Base-by-base conservation (phyloP, 2,888 invertebrate species). In the Leptarthrus brevirostris region DNA sequence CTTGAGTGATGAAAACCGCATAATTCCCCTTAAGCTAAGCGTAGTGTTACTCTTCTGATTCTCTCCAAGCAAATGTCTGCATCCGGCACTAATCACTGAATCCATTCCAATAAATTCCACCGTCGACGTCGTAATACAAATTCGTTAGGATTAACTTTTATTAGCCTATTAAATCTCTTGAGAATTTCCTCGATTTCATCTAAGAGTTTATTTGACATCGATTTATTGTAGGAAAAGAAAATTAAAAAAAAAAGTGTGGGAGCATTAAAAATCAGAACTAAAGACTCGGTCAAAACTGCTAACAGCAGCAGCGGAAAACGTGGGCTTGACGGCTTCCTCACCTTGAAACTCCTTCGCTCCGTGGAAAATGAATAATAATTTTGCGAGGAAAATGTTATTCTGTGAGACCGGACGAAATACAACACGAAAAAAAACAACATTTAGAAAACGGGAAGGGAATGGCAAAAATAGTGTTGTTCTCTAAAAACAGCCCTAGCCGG, bases 321-420 rank as follows among this genome's bases (percentile, higher is more conserved):
- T 58, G 58, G 58, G 58, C 58, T 58, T 58, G 58, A 58, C 58
- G 58, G 36, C 58, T 58, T 58, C 58, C 58, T 58, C 58, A 36
- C 58, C 58, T 58, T 58, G 58, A 36, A 58, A 58, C 36, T 36
- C 58, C 58, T 58, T 58, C 56, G 22, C 10, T 58, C 36, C 36
- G 3, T 36, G 36, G 56, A 34, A 56, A 56, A 1, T 40, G 40
- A 40, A 40, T 40, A 3, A 8, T 8, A 12, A 6, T 30, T 40
- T 40, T 40, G 3, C 40, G 40, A 40, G 40, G 40, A 40, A 58
- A 34, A 36, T 58, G 34, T 36, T 20, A 16, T 36, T 20, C 16
- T 16, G 10, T 8, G 34, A 16, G 34, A 8, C 56, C 3, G 2
- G 30, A n/a, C n/a, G n/a, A n/a, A n/a, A n/a, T n/a, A n/a, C n/a